Base-by-base conservation (phyloP, 1,140 invertebrate species). In the Drosophila parvula region DNA sequence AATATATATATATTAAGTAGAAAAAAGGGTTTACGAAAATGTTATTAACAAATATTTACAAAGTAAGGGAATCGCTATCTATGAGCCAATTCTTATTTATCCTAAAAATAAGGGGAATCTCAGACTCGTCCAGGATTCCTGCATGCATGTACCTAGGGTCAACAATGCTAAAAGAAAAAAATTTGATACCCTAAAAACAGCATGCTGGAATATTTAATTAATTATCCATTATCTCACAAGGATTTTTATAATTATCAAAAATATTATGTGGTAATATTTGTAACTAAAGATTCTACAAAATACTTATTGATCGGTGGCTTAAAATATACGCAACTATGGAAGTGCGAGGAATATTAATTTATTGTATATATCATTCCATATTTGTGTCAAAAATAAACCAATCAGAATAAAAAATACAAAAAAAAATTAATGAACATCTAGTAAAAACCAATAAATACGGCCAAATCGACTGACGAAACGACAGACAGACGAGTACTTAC, bases 81-180 rank as follows among this genome's bases (percentile, higher is more conserved):
- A 51, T 22, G 18, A 53, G 51, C 51, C 32, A 53, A 53, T 53
- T 53, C 18, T 38, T 53, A 10, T 38, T 14, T 22, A 38, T 53
- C 34, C 18, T 53, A 38, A 12, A 27, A 22, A 27, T 34, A 53
- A 22, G 14, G 32, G 32, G 50, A 53, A 53, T 36, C 32, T 18
- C 6, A 18, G 32, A 34, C 4, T 16, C 18, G 30, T 34, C 16
- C 3, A 18, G 28, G 48, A 51, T 16, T 34, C 11, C 50, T 53
- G 12, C 51, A 53, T 53, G 51, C 51, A 53, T 22, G 32, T 36
- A 22, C 12, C 36, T 36, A n/a, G 22, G 2, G 2, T 38, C 5
- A 22, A n/a, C 14, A 36, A 53, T 1, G 9, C 11, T 50, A 11
- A 32, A 16, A 14, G 30, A 30, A 10, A 11, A n/a, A 36, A 40